Percentiles rank a stretch among this genome's conserved stretches.
Conservation (phyloP, 2,888 invertebrate genomes). For the Calliscelio sp. region DNA sequence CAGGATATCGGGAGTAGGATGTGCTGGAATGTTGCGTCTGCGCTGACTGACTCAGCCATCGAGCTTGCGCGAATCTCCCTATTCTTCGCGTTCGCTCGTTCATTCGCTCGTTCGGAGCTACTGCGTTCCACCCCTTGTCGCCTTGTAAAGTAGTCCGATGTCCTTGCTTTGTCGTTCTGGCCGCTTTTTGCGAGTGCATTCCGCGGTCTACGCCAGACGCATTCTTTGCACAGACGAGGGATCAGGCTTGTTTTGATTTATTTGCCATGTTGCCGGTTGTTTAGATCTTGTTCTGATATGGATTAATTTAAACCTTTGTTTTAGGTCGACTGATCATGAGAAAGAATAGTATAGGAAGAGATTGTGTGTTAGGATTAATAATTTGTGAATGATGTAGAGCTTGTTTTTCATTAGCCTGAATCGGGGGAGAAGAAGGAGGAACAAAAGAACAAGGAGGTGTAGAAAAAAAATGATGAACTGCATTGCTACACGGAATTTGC, state of each 20-base stretch:
- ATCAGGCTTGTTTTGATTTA: slow-evolving; percentile 44
- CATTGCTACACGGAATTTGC: background rate
- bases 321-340: slow-evolving; percentile 42
- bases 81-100: slow-evolving; percentile 40
- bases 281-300: slow-evolving; percentile 56
- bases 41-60: slow-evolving; percentile 16
- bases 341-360: slow-evolving; percentile 29
- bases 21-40: slow-evolving; percentile 64
- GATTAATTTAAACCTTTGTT: slow-evolving; percentile 50
- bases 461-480: slow-evolving; percentile 2
- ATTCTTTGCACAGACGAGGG: slow-evolving; percentile 21
- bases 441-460: too few relatives aligned
- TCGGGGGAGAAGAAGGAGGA: background rate
- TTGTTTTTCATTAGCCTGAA: slow-evolving; percentile 38
- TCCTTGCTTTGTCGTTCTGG: slow-evolving; percentile 54
- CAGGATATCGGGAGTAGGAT: slow-evolving; percentile 58
- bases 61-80: slow-evolving; percentile 65
- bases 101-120: slow-evolving; percentile 51
- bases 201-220: slow-evolving; percentile 14
- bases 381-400: slow-evolving; percentile 27
- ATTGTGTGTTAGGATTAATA: slow-evolving; percentile 42
- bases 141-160: slow-evolving; percentile 62
- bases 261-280: slow-evolving; percentile 43
- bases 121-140: slow-evolving; percentile 68
- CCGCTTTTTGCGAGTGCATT: slow-evolving; percentile 46